Percentiles rank a stretch among this genome's conserved stretches.
Conservation (phyloP, 2,888 invertebrate genomes). For the Amphipoea oculea region DNA sequence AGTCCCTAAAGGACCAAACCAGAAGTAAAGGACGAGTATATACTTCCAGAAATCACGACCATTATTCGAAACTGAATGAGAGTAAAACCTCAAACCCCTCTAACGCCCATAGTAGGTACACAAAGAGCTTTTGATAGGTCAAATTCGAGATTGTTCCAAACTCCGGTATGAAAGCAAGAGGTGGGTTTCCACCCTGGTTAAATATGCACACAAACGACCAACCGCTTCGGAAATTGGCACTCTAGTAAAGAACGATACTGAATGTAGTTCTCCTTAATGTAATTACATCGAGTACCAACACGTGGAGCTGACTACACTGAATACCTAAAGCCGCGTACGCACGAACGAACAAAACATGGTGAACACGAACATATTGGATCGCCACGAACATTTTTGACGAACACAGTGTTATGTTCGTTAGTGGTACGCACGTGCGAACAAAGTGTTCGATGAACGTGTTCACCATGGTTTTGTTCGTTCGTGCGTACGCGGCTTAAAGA, state of each 20-base stretch:
- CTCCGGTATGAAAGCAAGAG: slow-evolving; percentile 50
- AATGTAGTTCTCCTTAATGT: slow-evolving; percentile 78
- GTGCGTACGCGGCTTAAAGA: too few relatives aligned
- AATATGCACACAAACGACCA: slow-evolving; percentile 82
- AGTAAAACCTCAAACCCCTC: slow-evolving; percentile 31
- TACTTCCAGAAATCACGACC: background rate
- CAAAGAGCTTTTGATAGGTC: slow-evolving; percentile 59
- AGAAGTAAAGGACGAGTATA: too few relatives aligned
- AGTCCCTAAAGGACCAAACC: too few relatives aligned
- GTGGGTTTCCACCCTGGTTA: slow-evolving; percentile 70
- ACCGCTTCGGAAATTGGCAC: slow-evolving; percentile 77
- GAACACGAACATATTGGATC: too few relatives aligned
- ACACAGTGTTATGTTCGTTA: too few relatives aligned
- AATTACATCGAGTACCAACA: slow-evolving; percentile 75
- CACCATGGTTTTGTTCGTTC: too few relatives aligned
- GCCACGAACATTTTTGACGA: too few relatives aligned
- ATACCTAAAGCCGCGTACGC: too few relatives aligned
- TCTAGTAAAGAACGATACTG: slow-evolving; percentile 75
- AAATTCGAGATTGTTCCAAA: slow-evolving; percentile 55
- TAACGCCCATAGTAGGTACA: slow-evolving; percentile 33
- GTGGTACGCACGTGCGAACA: too few relatives aligned
- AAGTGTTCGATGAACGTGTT: too few relatives aligned
- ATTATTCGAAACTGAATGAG: slow-evolving; percentile 41
- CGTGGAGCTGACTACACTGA: slow-evolving; percentile 60
- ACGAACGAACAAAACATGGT: too few relatives aligned